Base-by-base conservation (phyloP, 1,140 invertebrate genomes). In the Aethina tumida region DNA sequence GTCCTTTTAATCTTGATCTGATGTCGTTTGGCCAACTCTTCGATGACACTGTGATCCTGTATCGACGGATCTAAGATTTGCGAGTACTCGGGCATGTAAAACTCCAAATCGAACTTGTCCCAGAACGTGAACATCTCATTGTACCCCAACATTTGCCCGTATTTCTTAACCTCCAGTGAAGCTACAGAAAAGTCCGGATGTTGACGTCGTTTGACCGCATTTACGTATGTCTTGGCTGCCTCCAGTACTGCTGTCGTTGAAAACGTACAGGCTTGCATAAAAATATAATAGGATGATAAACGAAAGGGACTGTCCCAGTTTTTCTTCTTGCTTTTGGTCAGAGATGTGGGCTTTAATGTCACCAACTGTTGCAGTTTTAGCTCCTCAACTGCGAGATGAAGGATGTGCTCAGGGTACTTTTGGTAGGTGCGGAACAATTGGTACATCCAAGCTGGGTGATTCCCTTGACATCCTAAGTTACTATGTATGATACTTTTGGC, bases 371-470 rank as follows among this genome's bases (percentile, higher is more conserved):
- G 68, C 0, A 60, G 39, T 4, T 71, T 59, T 3, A 79, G 67
- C 45, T 74, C 71, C 0, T 62, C 53, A 44, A 83, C 69, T 0
- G 74, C 75, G 0, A 62, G 62, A 27, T 70, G 55, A 2, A 84
- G 51, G 0, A 79, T 49, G 22, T 60, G 62, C 35, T 84, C 78
- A 0, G 75, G 69, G 60, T 77, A 84, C 41, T 78, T 70, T 43
- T 82, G 77, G 47, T 81, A 84, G 16, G 83, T 69, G 44, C 73
- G 70, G 41, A 79, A 81, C n/a, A 82, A 55, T 20, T 81, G 75
- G 47, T 75, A 73, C 1, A 70, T 70, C 62, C 70, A 77, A 0
- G 68, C 68, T 4, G 68, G 0, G 25, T 73, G 71, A 42, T 81
- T 75, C 14, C 69, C 66, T 12, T 63, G 64, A 35, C 69, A 71